A percentile compares a stretch with the other conserved stretches of the same genome.
Evolutionary conservation across 2,113 vertebrate genomes (phyloP).

Genomic region (Podarcis muralis): DNA sequence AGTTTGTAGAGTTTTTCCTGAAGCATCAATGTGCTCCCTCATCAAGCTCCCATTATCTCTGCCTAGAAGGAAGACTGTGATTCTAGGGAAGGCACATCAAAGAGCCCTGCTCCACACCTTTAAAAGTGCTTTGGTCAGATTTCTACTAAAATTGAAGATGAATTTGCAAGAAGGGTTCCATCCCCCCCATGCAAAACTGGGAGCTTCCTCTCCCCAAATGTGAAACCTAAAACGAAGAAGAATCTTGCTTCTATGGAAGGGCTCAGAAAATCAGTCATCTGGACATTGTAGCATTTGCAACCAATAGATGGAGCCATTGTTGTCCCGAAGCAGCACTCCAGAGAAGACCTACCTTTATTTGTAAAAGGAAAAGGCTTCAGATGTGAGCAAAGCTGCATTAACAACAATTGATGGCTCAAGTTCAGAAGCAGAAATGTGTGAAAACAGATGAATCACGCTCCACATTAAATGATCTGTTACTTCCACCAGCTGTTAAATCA

Average conservation of each 20-base stretch:
- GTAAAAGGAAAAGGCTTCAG: background rate
- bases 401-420: background rate
- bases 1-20: too few relatives aligned
- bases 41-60: too few relatives aligned
- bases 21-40: too few relatives aligned
- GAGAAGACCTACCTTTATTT: background rate
- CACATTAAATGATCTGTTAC: background rate
- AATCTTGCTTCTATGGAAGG: background rate
- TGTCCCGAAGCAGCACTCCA: background rate
- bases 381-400: background rate
- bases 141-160: too few relatives aligned
- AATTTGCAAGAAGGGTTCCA: background rate
- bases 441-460: background rate
- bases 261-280: background rate
- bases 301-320: conserved; percentile 54
- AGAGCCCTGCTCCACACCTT: background rate
- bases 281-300: background rate
- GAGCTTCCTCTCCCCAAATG: too few relatives aligned
- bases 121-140: too few relatives aligned
- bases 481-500: background rate
- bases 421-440: background rate
- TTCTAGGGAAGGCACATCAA: background rate
- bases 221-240: too few relatives aligned
- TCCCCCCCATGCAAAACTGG: too few relatives aligned
- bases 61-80: too few relatives aligned